Conservation (phyloP, 2,888 invertebrate species). For the Lamellibrachia satsuma region DNA sequence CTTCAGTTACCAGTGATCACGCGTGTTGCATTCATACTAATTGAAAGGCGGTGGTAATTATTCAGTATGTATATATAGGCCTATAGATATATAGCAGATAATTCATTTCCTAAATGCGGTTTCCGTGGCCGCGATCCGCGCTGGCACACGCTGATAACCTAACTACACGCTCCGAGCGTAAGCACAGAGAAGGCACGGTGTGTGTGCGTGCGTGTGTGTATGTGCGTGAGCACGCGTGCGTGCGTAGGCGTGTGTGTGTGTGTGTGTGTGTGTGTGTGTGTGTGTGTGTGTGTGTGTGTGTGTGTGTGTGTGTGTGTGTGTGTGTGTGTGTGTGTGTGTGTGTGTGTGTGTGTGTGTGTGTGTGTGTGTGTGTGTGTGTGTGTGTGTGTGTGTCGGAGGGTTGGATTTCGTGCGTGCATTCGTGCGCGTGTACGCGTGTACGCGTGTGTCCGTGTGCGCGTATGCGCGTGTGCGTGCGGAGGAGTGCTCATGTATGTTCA, state of each 20-base stretch:
- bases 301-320: neutral
- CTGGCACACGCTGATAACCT: neutral
- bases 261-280: neutral
- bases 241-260: neutral
- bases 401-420: neutral
- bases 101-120: neutral
- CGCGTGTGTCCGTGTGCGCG: too few relatives aligned
- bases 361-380: slow-evolving; percentile 19
- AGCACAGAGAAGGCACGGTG: neutral
- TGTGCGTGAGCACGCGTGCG: neutral
- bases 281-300: neutral
- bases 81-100: neutral
- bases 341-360: neutral
- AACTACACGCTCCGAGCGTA: neutral
- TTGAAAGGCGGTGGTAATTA: neutral
- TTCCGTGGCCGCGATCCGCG: neutral
- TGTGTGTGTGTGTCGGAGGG: neutral
- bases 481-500: too few relatives aligned
- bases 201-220: neutral
- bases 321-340: neutral
- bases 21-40: neutral
- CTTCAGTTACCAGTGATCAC: neutral
- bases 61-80: neutral
- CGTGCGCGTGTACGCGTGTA: too few relatives aligned
- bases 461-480: too few relatives aligned